phyloP scores from a whole-genome alignment of 2,797 vertebrate species.

The Anguilla marmorata region DNA sequence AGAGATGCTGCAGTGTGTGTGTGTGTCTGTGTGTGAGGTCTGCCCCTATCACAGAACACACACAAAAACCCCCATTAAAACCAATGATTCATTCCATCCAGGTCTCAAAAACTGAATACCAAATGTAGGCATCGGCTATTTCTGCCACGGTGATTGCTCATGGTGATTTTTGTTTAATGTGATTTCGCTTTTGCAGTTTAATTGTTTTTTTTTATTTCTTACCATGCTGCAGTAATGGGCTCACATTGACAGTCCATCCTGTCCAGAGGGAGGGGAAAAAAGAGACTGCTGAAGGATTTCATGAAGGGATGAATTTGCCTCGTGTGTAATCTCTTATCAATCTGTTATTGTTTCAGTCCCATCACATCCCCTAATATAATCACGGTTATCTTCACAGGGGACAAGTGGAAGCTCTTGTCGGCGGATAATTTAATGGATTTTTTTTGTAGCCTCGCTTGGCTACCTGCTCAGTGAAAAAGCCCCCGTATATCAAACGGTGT shows the following conservation, averaged over 20 bases:
- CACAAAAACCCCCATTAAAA: neutral
- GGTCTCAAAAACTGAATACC: constrained; percentile 1
- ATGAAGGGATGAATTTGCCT: constrained; percentile 49
- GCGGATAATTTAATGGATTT: constrained; percentile 62
- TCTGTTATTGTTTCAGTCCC: constrained; percentile 65
- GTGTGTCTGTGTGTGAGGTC: neutral
- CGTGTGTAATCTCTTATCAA: constrained; percentile 56
- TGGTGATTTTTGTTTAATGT: neutral
- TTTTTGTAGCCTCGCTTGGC: constrained; percentile 57
- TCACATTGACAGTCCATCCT: neutral
- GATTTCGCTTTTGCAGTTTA: neutral
- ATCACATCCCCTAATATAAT: constrained; percentile 50
- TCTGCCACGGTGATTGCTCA: neutral
- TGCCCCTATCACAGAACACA: neutral
- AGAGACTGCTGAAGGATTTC: constrained; percentile 43
- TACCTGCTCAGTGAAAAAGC: constrained; percentile 50
- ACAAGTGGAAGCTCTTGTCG: constrained; percentile 66
- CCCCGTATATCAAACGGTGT: constrained; percentile 68
- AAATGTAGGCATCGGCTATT: neutral
- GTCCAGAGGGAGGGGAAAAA: constrained; percentile 3
- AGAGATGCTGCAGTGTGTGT: constrained; percentile 5
- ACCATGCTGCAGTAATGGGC: neutral
- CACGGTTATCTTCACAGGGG: constrained; percentile 69
- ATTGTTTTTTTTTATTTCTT: neutral
- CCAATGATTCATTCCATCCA: neutral